Evolutionary conservation across 2,797 vertebrate species (phyloP), one percentile per base, ranked within the genome.

Genomic region (Coracias cyanogaster): DNA sequence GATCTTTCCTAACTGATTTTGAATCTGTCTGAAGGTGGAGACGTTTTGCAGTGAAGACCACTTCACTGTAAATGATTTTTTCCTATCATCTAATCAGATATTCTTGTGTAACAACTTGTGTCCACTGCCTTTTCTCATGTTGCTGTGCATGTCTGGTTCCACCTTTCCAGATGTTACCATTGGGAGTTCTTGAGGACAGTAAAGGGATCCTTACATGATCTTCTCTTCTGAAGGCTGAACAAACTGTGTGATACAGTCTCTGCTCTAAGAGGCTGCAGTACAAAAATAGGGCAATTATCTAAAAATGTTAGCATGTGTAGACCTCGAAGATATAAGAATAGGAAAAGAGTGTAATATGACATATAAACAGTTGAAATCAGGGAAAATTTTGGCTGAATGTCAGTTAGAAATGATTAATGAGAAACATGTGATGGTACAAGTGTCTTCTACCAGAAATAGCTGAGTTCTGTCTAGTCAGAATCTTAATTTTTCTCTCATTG

Each of bases 321-420:
- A 86, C 73, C 77, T 94, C 65, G 86, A 91, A 84, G 69, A 76
- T 69, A 15, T 0, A 69, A 71, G 62, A 94, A 65, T 31, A 94
- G 43, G 54, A 70, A 62, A 74, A 72, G 22, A 76, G 15, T 88
- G 20, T 82, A 79, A 74, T 51, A 57, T 73, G 55, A 80, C 49
- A 72, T 31, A 37, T 86, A 95, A 97, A 93, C 86, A 89, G 83
- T 77, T 87, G 41, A 85, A 92, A 90, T 94, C 11, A 49, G 35
- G 72, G 46, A 61, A 86, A 82, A 58, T 65, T 28, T 82, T 74
- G 37, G 33, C 73, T 89, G 71, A 70, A 82, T 86, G 52, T 86
- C 85, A 86, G 28, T 91, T 94, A 90, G 55, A 94, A 89, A 81
- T 91, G 3, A 81, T 93, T 83, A 69, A 62, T 76, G 55, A 86